Evolutionary conservation across 2,888 invertebrate species (phyloP), one percentile per base, ranked within the genome.

Genomic region (Ophion costatus): DNA sequence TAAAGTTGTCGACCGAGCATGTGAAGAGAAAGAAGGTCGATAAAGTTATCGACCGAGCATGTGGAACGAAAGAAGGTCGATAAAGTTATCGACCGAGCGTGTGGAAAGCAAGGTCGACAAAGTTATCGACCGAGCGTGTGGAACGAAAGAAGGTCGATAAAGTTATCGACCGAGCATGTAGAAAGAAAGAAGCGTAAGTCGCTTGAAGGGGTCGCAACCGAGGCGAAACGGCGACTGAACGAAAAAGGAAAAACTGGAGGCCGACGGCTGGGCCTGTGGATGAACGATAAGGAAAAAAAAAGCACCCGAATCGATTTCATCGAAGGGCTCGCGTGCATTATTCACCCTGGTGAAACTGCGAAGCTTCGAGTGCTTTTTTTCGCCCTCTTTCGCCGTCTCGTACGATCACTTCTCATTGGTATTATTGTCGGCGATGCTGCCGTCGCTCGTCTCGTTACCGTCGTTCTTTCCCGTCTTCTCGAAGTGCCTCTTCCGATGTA

Each of bases 401-500:
- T 11, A 9, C 20, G 20, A 33, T 82, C 67, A 90, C 69, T 91
- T 91, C 51, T 91, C 91, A 80, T 90, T 89, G 42, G 88, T 86
- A 81, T 87, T 84, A 22, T 83, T 85, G 45, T 89, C 85, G 59
- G 83, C 82, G 57, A 38, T 57, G 42, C 77, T 81, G 56, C 74
- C 80, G 56, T 84, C 85, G 64, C 79, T 86, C 76, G 80, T 88
- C 9, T 87, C 87, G 7, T 83, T 85, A 2, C 64, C 82, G n/a
- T 86, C 88, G 20, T 57, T 91, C 38, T 89, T 89, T 6, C 85
- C 88, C 3, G 87, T 79, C 51, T 91, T 89, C 17, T 90, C 89
- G 29, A 93, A 91, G 84, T 93, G 93, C 82, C 93, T 90, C 87
- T 92, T 93, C 69, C 92, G 89, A 69, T 94, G 94, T 51, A 93